Evolutionary conservation across 2,888 invertebrate species (phyloP), one percentile per base, ranked within the genome.

Genomic region (Nycteola revayana): DNA sequence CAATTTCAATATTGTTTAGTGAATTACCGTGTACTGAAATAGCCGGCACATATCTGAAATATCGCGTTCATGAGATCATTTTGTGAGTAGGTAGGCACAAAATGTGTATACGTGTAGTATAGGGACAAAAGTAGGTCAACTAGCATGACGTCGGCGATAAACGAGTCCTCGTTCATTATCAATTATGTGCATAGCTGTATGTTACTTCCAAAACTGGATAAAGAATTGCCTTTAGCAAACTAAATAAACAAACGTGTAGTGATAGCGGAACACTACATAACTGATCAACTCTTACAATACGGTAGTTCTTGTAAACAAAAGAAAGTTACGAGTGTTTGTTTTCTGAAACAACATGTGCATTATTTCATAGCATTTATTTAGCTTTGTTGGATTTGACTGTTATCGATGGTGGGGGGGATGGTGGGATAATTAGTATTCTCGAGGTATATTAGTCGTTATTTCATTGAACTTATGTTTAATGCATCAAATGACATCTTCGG

Each of bases 101-200:
- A 46, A 56, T 49, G 54, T 44, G 36, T 75, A 63, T 72, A 76
- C 79, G 76, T 79, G 72, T 14, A 14, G 14, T 14, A 14, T 14
- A 14, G 61, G 68, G 65, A 66, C 59, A 69, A 70, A 87, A 83
- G 75, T 87, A 60, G 87, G 87, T 87, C 87, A 84, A 75, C 74
- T 71, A 65, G 74, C 60, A 79, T 83, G 85, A 86, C 86, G 86
- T 72, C 68, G 73, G 71, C 82, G 85, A 86, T 84, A 84, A 84
- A 80, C 68, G 73, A 69, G 75, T 77, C 76, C 21, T 80, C 70
- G 74, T 77, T 75, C 74, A 81, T 80, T 84, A 84, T 85, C 82
- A 85, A 75, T 77, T 75, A 73, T 69, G 70, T 75, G 64, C 41
- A 53, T 42, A 28, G 30, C 32, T 28, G 26, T 43, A 42, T 36